Evolutionary conservation across 2,113 vertebrate genomes (phyloP).

Genomic region (Caranx ignobilis): DNA sequence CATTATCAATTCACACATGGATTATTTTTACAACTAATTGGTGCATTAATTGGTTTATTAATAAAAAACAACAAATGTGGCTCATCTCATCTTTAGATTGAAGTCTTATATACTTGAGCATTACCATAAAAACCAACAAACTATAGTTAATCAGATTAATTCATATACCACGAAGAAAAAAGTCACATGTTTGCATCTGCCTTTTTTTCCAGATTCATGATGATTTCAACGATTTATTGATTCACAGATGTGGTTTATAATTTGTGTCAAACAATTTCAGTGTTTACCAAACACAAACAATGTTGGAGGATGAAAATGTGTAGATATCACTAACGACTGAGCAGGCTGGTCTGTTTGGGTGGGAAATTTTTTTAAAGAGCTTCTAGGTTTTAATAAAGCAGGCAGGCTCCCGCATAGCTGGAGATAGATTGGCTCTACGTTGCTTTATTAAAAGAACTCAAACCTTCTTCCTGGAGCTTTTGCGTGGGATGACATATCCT

Average conservation of each 20-base stretch:
- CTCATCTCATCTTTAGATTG: too few relatives aligned
- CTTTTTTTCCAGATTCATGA: too few relatives aligned
- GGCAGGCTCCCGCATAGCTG: neutral
- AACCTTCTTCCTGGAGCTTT: conserved; percentile 34
- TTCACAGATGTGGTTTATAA: neutral
- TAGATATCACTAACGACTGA: neutral
- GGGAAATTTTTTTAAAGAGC: conserved; percentile 25
- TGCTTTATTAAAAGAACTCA: conserved; percentile 63
- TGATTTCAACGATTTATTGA: too few relatives aligned
- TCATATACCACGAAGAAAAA: too few relatives aligned
- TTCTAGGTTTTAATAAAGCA: conserved; percentile 56
- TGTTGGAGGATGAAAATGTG: neutral
- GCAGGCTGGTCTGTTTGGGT: neutral
- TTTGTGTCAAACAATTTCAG: neutral
- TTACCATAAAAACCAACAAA: too few relatives aligned
- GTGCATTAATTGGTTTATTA: neutral
- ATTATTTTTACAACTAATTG: neutral
- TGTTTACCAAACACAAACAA: neutral
- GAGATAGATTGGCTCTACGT: conserved; percentile 19
- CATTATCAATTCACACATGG: neutral
- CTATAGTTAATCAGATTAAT: too few relatives aligned
- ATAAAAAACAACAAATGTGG: neutral
- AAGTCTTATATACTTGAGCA: too few relatives aligned
- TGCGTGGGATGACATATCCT: conserved; percentile 27
- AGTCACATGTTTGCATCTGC: too few relatives aligned